These are phyloP conservation scores for Mesocentrotus franciscanus DNA, from an alignment of 53 echinoderm and acorn worm species.

Conservation along the genomic window DNA sequence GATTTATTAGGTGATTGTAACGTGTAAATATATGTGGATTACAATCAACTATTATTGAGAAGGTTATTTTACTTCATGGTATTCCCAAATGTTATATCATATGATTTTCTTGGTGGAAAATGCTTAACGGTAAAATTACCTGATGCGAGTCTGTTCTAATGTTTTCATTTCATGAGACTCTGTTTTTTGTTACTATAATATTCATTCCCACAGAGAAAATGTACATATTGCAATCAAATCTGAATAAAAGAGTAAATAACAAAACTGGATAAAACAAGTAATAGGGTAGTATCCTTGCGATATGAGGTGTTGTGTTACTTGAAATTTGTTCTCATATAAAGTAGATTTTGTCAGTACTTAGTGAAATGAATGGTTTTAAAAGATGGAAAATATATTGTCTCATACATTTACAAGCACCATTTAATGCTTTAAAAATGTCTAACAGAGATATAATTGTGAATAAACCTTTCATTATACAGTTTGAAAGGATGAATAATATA, in stretches of 20 bases:
- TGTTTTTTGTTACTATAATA: neutral
- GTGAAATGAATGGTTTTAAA: neutral
- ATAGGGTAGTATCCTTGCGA: neutral
- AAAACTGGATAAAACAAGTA: neutral
- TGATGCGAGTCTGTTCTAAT: neutral
- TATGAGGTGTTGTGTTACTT: neutral
- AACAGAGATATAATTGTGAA: neutral
- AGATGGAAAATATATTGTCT: conserved; percentile 7
- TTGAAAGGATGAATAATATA: neutral
- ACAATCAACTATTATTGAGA: neutral
- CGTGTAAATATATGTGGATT: too few relatives aligned
- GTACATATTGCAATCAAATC: conserved; percentile 3
- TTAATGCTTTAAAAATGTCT: neutral
- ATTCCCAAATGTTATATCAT: too few relatives aligned
- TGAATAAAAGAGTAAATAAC: neutral
- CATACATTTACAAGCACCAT: neutral
- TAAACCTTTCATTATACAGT: neutral
- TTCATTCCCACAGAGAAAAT: neutral
- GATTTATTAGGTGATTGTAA: too few relatives aligned
- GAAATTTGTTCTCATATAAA: neutral
- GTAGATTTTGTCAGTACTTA: conserved; percentile 36
- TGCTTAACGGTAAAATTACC: neutral
- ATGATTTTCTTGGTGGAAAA: neutral
- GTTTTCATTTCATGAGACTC: neutral
- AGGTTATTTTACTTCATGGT: neutral